phyloP scores from a whole-genome alignment of 1,140 invertebrate species.

The Drosophila kanapiae region DNA sequence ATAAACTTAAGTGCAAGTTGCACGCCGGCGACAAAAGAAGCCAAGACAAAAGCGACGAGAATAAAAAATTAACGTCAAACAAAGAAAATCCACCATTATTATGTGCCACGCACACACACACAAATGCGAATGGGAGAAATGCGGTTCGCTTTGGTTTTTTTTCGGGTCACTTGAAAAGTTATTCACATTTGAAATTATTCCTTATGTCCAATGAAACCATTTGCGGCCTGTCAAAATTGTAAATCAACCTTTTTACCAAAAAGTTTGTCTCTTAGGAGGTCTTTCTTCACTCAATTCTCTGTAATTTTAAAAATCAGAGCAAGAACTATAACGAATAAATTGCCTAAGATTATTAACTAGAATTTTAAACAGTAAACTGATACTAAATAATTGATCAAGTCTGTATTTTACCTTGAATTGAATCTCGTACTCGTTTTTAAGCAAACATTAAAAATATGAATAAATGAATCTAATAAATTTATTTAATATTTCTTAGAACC shows the following conservation, averaged over 20 bases:
- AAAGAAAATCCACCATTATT: constrained; percentile 84
- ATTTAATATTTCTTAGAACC: no score
- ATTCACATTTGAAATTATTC: no score
- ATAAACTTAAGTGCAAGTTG: constrained; percentile 82
- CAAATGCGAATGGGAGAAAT: constrained; percentile 28
- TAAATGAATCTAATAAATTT: no score
- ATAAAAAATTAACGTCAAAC: constrained; percentile 84
- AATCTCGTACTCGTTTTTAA: background rate
- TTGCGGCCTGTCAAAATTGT: background rate
- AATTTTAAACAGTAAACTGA: background rate
- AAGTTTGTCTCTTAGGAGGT: background rate
- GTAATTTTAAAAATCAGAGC: background rate
- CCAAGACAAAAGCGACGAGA: constrained; percentile 71
- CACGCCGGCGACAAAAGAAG: constrained; percentile 49
- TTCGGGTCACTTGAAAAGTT: constrained; percentile 35
- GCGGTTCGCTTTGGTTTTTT: constrained; percentile 18
- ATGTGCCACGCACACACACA: constrained; percentile 76
- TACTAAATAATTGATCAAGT: background rate
- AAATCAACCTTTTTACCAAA: background rate
- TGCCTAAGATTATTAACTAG: background rate
- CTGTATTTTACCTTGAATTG: background rate
- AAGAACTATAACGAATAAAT: background rate
- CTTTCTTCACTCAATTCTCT: background rate
- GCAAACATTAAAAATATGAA: background rate
- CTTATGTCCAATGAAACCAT: background rate